These are phyloP conservation scores for Cyprinodon tularosa DNA, from an alignment of 2,113 vertebrate genomes.

Conservation along the genomic window DNA sequence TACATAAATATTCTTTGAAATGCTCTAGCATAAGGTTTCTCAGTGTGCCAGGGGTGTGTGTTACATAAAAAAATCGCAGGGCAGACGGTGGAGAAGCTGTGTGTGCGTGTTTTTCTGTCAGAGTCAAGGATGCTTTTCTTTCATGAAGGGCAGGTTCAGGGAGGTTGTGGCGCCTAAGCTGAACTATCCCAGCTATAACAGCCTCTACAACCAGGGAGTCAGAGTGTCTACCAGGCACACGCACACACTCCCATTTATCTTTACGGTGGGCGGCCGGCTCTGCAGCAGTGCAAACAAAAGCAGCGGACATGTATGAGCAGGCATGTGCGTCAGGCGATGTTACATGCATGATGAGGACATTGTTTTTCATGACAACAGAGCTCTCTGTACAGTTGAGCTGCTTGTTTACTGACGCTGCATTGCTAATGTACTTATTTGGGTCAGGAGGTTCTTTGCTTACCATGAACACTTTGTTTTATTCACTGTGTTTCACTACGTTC, in stretches of 20 bases:
- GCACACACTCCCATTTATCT: constrained; percentile 38
- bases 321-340: constrained; percentile 8
- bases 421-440: constrained; percentile 66
- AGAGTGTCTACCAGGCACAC: constrained; percentile 44
- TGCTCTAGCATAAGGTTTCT: constrained; percentile 49
- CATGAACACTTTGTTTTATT: constrained; percentile 35
- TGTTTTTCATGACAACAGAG: constrained; percentile 47
- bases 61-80: constrained; percentile 77
- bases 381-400: constrained; percentile 41
- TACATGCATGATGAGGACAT: constrained; percentile 45
- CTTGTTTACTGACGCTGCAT: constrained; percentile 53
- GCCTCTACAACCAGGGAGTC: constrained; percentile 61
- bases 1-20: constrained; percentile 71
- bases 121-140: constrained; percentile 72
- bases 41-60: constrained; percentile 52
- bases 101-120: constrained; percentile 26
- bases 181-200: constrained; percentile 64
- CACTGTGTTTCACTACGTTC: constrained; percentile 40
- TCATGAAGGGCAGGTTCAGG: constrained; percentile 64
- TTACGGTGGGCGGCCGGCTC: constrained; percentile 47
- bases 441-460: constrained; percentile 62
- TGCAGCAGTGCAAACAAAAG: constrained; percentile 53
- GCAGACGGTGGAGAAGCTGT: constrained; percentile 56
- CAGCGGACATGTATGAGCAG: constrained; percentile 7
- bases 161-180: constrained; percentile 65